A percentile compares a stretch with the other conserved stretches of the same genome.
Evolutionary conservation across 2,888 invertebrate genomes (phyloP).

Genomic region (Mythimna ferrago): DNA sequence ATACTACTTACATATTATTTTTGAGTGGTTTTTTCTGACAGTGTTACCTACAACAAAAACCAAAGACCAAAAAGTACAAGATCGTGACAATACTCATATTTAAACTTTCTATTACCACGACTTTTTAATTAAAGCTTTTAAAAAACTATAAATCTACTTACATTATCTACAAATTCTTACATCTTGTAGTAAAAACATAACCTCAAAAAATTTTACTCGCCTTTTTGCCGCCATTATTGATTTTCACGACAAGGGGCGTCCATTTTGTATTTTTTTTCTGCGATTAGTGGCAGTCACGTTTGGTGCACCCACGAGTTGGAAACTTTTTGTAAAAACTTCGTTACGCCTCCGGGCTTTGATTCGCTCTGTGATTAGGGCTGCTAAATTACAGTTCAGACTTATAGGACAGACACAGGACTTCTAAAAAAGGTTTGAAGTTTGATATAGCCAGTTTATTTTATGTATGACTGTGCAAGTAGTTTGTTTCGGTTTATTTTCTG

Average conservation of each 20-base stretch:
- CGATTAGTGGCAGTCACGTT: constrained; percentile 60
- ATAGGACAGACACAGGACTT: constrained; percentile 2
- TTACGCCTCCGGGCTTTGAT: constrained; percentile 51
- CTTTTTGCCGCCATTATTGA: constrained; percentile 59
- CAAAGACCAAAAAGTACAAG: background rate
- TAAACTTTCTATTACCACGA: constrained; percentile 15
- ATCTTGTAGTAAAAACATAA: constrained; percentile 37
- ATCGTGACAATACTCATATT: constrained; percentile 16
- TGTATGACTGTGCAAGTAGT: background rate
- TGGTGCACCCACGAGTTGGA: constrained; percentile 58
- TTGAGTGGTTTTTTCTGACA: background rate
- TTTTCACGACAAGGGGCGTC: constrained; percentile 45
- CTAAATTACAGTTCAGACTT: constrained; percentile 20
- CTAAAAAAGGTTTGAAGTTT: background rate
- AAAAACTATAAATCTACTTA: background rate
- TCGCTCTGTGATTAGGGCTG: constrained; percentile 49
- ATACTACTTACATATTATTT: too few relatives aligned
- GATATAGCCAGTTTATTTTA: background rate
- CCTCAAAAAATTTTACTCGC: constrained; percentile 32
- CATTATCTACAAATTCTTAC: background rate
- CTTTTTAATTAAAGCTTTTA: constrained; percentile 4
- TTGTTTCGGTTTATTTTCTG: background rate
- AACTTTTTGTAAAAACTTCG: constrained; percentile 55
- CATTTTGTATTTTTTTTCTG: constrained; percentile 61
- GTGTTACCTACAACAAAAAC: constrained; percentile 1